A percentile compares a stretch with the other conserved stretches of the same genome.
phyloP scores from a whole-genome alignment of 1,140 invertebrate genomes.

The Episyrphus balteatus region DNA sequence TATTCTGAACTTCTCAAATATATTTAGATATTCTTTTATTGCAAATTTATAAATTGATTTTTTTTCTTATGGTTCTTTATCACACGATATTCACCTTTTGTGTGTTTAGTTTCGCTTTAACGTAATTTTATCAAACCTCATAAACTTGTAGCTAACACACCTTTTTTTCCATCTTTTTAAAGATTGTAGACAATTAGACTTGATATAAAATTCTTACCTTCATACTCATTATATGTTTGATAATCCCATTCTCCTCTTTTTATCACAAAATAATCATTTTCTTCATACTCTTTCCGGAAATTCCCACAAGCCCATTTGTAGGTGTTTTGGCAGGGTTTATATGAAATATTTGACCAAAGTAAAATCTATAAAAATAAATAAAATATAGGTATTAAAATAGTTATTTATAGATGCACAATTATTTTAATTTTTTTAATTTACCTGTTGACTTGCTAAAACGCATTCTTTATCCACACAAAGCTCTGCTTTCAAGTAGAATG shows the following conservation, averaged over 20 bases:
- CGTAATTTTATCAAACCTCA: too few species aligned
- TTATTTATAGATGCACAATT: too few species aligned
- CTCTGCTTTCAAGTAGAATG: constrained; percentile 28
- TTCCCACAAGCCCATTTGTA: constrained; percentile 35
- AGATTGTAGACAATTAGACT: too few species aligned
- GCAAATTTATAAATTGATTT: too few species aligned
- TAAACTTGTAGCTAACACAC: too few species aligned
- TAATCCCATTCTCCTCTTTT: constrained; percentile 35
- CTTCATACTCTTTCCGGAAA: constrained; percentile 25
- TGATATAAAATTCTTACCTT: constrained; percentile 22
- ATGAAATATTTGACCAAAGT: constrained; percentile 30
- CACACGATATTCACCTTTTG: too few species aligned
- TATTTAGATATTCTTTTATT: too few species aligned
- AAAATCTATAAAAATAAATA: constrained; percentile 11
- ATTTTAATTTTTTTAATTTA: neutral
- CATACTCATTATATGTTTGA: constrained; percentile 34
- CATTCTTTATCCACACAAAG: constrained; percentile 32
- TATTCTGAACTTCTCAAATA: too few species aligned
- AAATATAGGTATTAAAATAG: neutral
- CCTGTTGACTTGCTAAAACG: constrained; percentile 27
- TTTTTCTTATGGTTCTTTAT: too few species aligned
- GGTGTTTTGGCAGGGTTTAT: constrained; percentile 29
- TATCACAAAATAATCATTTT: constrained; percentile 29
- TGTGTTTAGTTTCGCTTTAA: too few species aligned
- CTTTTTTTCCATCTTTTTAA: too few species aligned